phyloP scores from a whole-genome alignment of 2,888 invertebrate genomes.

The Molorchus minor region DNA sequence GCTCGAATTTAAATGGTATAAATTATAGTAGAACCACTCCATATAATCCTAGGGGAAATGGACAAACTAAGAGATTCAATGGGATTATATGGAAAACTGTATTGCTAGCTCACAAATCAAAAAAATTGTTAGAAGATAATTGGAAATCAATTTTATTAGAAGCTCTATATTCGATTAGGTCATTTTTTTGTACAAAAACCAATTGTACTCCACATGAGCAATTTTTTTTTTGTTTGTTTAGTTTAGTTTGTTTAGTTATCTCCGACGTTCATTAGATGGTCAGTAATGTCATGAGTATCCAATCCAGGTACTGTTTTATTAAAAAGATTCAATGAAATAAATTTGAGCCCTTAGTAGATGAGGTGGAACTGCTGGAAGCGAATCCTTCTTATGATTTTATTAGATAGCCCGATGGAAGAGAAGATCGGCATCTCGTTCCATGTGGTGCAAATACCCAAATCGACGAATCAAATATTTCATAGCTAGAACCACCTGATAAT shows the following conservation, averaged over 20 bases:
- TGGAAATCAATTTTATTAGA: not conserved
- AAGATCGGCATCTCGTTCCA: too few relatives aligned
- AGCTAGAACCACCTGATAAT: too few relatives aligned
- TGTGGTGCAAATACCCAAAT: too few relatives aligned
- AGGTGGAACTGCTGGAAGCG: too few relatives aligned
- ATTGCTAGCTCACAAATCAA: not conserved
- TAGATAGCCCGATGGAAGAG: too few relatives aligned
- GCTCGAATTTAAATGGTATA: not conserved
- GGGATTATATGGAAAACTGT: conserved; percentile 11
- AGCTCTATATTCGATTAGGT: not conserved
- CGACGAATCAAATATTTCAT: too few relatives aligned
- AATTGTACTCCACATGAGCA: conserved; percentile 2
- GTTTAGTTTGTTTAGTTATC: conserved; percentile 6
- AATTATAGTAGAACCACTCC: not conserved
- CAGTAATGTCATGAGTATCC: too few relatives aligned
- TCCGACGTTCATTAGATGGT: not conserved
- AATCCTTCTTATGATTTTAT: too few relatives aligned
- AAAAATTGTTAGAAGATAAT: not conserved
- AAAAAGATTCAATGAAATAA: too few relatives aligned
- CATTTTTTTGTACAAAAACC: not conserved
- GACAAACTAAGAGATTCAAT: not conserved
- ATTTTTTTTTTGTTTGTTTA: too few relatives aligned
- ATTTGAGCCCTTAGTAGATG: too few relatives aligned
- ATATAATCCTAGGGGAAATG: not conserved
- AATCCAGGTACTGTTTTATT: too few relatives aligned